phyloP scores from a whole-genome alignment of 2,888 invertebrate species.

The Morpho helenor region DNA sequence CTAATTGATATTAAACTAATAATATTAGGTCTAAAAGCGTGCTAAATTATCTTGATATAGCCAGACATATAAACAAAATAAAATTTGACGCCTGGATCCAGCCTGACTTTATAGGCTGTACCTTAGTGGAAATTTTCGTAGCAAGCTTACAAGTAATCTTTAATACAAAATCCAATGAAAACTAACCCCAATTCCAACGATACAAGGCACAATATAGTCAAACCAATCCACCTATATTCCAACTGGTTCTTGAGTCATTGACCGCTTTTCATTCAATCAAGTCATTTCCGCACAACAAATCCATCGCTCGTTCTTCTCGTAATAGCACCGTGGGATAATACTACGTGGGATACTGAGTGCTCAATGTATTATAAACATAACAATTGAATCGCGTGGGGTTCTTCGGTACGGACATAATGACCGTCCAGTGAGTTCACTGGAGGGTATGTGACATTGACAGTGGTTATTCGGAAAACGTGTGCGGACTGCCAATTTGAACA shows the following conservation, averaged over 20 bases:
- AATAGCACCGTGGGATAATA: neutral
- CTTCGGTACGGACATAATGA: neutral
- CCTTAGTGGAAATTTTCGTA: too few relatives aligned
- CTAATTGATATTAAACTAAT: too few relatives aligned
- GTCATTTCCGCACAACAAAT: neutral
- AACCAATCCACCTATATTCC: neutral
- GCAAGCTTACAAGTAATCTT: too few relatives aligned
- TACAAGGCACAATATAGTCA: neutral
- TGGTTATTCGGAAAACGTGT: neutral
- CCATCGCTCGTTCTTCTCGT: neutral
- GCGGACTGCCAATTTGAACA: too few relatives aligned
- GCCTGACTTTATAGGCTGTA: too few relatives aligned
- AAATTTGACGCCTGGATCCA: too few relatives aligned
- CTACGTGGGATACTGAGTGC: neutral
- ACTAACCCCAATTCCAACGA: neutral
- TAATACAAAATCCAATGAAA: neutral
- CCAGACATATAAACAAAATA: too few relatives aligned
- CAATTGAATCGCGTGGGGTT: neutral
- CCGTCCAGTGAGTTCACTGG: neutral
- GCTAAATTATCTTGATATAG: too few relatives aligned
- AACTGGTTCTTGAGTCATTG: slow-evolving; percentile 8
- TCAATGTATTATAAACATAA: slow-evolving; percentile 1
- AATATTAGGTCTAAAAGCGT: too few relatives aligned
- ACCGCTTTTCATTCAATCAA: slow-evolving; percentile 2
- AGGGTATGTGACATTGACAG: slow-evolving; percentile 9